These are phyloP conservation scores for Cyanoderma ruficeps DNA, from an alignment of 2,113 vertebrate species.

Conservation along the genomic window DNA sequence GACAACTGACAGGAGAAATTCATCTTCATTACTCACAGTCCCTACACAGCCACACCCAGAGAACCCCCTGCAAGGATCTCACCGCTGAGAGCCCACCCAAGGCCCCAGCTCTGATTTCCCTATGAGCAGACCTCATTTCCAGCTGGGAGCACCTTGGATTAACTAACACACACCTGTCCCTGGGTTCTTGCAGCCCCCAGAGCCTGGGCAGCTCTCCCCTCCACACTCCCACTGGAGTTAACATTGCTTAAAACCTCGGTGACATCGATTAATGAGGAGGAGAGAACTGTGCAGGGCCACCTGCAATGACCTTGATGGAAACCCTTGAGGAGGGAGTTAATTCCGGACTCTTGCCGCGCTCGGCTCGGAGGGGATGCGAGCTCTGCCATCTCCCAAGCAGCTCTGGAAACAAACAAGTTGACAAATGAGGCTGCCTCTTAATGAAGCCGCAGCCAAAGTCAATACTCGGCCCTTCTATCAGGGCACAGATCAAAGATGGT, in stretches of 20 bases:
- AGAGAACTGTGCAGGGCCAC: neutral
- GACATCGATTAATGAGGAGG: constrained; percentile 18
- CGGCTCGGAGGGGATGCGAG: neutral
- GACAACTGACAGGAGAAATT: neutral
- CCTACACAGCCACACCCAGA: neutral
- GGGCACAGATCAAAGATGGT: constrained; percentile 43
- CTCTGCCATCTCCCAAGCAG: neutral
- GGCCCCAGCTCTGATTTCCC: neutral
- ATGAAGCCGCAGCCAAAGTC: constrained; percentile 53
- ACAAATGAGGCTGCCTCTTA: constrained; percentile 65
- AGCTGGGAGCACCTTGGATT: neutral
- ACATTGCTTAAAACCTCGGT: neutral
- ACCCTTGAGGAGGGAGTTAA: constrained; percentile 2
- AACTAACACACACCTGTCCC: rapidly evolving
- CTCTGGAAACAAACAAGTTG: constrained; percentile 53
- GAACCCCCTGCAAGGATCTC: neutral
- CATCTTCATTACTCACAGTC: neutral
- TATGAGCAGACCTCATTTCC: neutral
- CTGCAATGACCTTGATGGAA: constrained; percentile 27
- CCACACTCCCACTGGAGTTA: neutral
- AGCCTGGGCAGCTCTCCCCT: neutral
- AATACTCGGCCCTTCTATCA: constrained; percentile 57
- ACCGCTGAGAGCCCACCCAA: rapidly evolving
- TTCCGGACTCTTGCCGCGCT: neutral
- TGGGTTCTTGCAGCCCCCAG: rapidly evolving